A percentile compares a stretch with the other conserved stretches of the same genome.
These are phyloP conservation scores for Lycophotia porphyrea DNA, from an alignment of 2,888 invertebrate species.

Conservation along the genomic window DNA sequence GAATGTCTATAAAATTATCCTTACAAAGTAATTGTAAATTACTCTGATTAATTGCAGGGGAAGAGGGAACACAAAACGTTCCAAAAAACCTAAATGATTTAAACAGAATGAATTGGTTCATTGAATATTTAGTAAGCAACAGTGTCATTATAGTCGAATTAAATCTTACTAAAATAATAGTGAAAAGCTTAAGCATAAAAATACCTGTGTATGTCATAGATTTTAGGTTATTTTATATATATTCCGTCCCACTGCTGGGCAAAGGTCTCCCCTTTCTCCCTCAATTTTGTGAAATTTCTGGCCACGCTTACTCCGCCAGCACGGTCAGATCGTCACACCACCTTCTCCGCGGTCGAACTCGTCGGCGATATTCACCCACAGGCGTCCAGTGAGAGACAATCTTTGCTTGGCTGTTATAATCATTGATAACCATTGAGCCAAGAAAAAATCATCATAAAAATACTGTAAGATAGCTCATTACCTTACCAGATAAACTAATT, in stretches of 20 bases:
- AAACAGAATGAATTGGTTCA: background rate
- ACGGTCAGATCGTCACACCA: too few species aligned
- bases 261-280: too few species aligned
- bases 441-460: background rate
- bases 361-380: too few species aligned
- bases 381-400: too few species aligned
- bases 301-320: too few species aligned
- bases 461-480: background rate
- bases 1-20: slow-evolving; percentile 14
- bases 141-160: background rate
- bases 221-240: too few species aligned
- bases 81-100: background rate
- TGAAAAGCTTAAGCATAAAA: background rate
- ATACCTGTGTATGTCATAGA: too few species aligned
- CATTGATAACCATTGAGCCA: background rate
- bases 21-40: slow-evolving; percentile 13
- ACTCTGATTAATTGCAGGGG: background rate
- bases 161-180: background rate
- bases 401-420: too few species aligned
- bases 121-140: background rate
- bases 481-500: background rate
- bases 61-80: background rate
- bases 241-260: too few species aligned
- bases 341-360: too few species aligned
- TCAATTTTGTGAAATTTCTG: too few species aligned